Evolutionary conservation across 2,797 vertebrate genomes (phyloP).

Genomic region (Danio jaintianensis): DNA sequence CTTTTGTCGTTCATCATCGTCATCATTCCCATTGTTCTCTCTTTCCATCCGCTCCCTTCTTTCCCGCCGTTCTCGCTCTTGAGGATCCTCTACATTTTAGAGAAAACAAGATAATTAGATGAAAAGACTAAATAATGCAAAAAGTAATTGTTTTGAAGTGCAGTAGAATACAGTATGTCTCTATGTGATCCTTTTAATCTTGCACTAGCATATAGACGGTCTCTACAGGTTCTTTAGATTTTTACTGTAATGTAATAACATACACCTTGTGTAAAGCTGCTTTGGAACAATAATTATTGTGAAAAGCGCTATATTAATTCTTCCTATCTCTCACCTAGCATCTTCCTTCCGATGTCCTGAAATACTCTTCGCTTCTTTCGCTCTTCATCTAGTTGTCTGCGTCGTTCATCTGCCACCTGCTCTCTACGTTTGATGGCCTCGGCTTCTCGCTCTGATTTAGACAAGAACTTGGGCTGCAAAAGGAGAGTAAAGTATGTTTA

Average conservation of each 20-base stretch:
- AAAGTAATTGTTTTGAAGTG: not conserved
- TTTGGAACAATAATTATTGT: too few relatives aligned
- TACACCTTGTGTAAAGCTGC: too few relatives aligned
- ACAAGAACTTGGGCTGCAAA: slow-evolving; percentile 93
- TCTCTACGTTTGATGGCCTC: slow-evolving; percentile 92
- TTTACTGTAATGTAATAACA: too few relatives aligned
- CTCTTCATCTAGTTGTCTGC: slow-evolving; percentile 88
- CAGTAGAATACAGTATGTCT: not conserved
- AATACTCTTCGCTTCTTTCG: slow-evolving; percentile 93
- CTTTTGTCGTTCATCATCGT: slow-evolving; percentile 93
- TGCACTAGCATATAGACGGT: not conserved
- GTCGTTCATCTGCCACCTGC: slow-evolving; percentile 87
- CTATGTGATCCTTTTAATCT: not conserved
- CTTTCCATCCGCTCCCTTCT: slow-evolving; percentile 94
- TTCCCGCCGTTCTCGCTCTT: slow-evolving; percentile 93
- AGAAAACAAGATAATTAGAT: not conserved
- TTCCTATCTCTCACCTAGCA: slow-evolving; percentile 91
- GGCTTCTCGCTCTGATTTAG: slow-evolving; percentile 91
- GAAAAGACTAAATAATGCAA: not conserved
- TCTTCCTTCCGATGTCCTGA: slow-evolving; percentile 95
- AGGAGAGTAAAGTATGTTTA: not conserved
- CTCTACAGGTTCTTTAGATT: too few relatives aligned
- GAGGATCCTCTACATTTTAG: slow-evolving; percentile 88
- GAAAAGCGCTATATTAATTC: too few relatives aligned
- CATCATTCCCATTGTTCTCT: slow-evolving; percentile 94